Evolutionary conservation across 2,113 vertebrate genomes (phyloP), one percentile per base, ranked within the genome.

Genomic region (Elaphurus davidianus): DNA sequence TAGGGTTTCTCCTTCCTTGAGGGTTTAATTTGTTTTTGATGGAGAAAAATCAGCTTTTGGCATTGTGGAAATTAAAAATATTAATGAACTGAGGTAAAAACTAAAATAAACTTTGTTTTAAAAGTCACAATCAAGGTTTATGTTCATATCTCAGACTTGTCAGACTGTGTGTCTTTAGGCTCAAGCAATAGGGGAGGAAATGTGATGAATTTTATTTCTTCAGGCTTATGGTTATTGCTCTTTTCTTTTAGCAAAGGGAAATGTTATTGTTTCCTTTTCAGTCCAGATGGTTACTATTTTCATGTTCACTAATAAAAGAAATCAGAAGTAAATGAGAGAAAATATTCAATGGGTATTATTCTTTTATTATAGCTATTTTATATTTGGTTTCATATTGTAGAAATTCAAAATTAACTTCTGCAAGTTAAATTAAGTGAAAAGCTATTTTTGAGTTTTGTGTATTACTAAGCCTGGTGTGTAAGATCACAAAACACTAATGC

Each of bases 41-140:
- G 95, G 84, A 93, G 57, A 98, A 28, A 28, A 79, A 97, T 97
- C 55, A 59, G 97, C 93, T 97, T 94, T 95, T 93, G 97, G 93
- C 97, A 98, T 78, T 86, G 71, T 87, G 91, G 89, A 98, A 98
- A 98, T 98, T 98, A 97, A 97, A 98, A 98, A 97, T 98, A 98
- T 97, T 98, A 98, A 98, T 98, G 97, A 96, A 97, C 96, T 97
- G 86, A 94, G 97, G 79, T 98, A 81, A 98, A 98, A 97, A 97
- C 85, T 92, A 89, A 97, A 97, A 84, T 94, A 96, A 97, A 95
- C 16, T 55, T 84, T 92, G 91, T 81, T 95, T 97, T 93, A 89
- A 97, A 97, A 94, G 71, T 97, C 45, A 79, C 95, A 96, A 95
- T 95, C 94, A 96, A 94, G 97, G 95, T 97, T 98, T 96, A 89